Evolutionary conservation across 2,797 vertebrate species (phyloP).

Genomic region (Acipenser oxyrinchus): DNA sequence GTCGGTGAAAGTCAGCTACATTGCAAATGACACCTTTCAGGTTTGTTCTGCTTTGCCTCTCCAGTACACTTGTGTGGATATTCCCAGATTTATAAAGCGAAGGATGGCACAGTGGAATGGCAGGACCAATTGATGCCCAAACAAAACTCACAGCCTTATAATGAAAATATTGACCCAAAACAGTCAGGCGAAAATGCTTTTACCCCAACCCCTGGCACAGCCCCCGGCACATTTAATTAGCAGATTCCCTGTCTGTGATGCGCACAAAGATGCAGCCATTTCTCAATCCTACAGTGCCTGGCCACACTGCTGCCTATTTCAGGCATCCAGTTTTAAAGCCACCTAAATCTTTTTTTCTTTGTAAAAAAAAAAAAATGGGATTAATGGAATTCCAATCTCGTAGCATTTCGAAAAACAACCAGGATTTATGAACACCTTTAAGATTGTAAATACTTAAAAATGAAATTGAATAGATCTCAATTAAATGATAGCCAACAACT

Average conservation of each 20-base stretch:
- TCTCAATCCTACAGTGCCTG: constrained; percentile 9
- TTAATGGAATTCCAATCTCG: constrained; percentile 20
- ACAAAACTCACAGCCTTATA: too few relatives aligned
- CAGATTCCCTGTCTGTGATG: constrained; percentile 37
- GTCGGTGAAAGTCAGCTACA: constrained; percentile 46
- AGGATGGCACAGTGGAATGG: too few relatives aligned
- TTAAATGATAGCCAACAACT: too few relatives aligned
- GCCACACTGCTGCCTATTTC: constrained; percentile 26
- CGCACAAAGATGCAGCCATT: constrained; percentile 21
- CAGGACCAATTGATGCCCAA: too few relatives aligned
- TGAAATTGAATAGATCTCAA: too few relatives aligned
- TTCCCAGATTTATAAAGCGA: too few relatives aligned
- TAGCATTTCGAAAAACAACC: not conserved
- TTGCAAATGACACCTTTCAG: constrained; percentile 65
- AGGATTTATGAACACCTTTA: too few relatives aligned
- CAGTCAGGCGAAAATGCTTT: not conserved
- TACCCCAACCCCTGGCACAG: constrained; percentile 36
- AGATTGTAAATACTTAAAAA: too few relatives aligned
- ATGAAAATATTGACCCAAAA: too few relatives aligned
- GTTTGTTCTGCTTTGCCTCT: constrained; percentile 24
- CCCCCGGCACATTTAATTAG: constrained; percentile 47
- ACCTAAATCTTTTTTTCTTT: constrained; percentile 9
- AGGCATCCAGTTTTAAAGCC: constrained; percentile 11
- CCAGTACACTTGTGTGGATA: too few relatives aligned
- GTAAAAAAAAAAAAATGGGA: constrained; percentile 14